Evolutionary conservation across 1,140 invertebrate genomes (phyloP).

Genomic region (Ruditapes philippinarum): DNA sequence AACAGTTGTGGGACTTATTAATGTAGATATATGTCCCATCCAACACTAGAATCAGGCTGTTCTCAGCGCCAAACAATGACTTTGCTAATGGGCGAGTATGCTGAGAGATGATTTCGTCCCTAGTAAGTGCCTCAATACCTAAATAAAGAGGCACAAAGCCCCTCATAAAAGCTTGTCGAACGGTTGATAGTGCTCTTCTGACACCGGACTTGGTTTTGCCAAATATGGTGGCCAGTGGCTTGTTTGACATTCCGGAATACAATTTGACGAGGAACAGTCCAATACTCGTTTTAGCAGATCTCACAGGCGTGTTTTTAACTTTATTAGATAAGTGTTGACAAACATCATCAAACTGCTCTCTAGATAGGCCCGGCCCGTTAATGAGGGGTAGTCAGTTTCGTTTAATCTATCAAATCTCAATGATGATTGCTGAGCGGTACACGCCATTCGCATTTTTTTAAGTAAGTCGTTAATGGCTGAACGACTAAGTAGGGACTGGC

Average conservation of each 20-base stretch:
- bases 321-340: background rate
- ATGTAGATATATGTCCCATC: too few relatives aligned
- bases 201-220: background rate
- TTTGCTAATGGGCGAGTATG: conserved; percentile 20
- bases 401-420: background rate
- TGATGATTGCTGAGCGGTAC: too few relatives aligned
- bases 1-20: too few relatives aligned
- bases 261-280: conserved; percentile 19
- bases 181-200: background rate
- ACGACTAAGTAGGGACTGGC: background rate
- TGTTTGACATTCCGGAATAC: conserved; percentile 22
- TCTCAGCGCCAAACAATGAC: too few relatives aligned
- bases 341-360: conserved; percentile 25
- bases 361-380: too few relatives aligned
- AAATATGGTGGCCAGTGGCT: conserved; percentile 4
- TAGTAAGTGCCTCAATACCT: conserved; percentile 21
- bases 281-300: background rate
- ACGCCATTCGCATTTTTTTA: background rate
- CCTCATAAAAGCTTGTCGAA: conserved; percentile 18
- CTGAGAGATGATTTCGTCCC: background rate
- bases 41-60: too few relatives aligned
- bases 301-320: conserved; percentile 4
- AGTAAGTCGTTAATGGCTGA: background rate
- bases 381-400: background rate
- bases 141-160: conserved; percentile 38